phyloP scores from a whole-genome alignment of 2,797 vertebrate species.

The Aphelocoma californica region DNA sequence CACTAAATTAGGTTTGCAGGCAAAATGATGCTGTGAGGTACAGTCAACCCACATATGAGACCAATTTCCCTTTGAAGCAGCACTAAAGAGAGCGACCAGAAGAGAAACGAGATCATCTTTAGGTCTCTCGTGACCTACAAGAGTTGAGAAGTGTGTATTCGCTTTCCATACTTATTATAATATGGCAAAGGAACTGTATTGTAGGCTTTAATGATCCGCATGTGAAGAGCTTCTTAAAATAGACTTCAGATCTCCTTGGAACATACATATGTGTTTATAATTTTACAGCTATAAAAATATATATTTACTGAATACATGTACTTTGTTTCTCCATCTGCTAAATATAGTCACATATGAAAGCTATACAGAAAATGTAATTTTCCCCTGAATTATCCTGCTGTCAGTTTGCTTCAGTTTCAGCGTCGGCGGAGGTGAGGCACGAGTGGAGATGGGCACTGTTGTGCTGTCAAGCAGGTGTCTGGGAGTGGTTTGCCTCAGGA shows the following conservation, averaged over 20 bases:
- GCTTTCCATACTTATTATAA: constrained; percentile 38
- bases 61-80: constrained; percentile 57
- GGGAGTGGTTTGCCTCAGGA: constrained; percentile 46
- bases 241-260: constrained; percentile 33
- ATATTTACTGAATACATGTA: constrained; percentile 54
- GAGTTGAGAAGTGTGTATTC: constrained; percentile 20
- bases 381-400: constrained; percentile 29
- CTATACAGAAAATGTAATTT: constrained; percentile 50
- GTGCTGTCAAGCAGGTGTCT: constrained; percentile 20
- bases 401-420: constrained; percentile 46
- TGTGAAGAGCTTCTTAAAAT: constrained; percentile 48
- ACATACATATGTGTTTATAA: constrained; percentile 53
- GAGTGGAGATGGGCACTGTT: constrained; percentile 7
- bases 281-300: constrained; percentile 54
- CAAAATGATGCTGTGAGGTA: constrained; percentile 27
- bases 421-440: background rate
- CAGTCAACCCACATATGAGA: constrained; percentile 57
- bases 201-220: constrained; percentile 30
- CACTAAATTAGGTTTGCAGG: constrained; percentile 57
- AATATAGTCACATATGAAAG: constrained; percentile 56
- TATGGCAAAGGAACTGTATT: constrained; percentile 5
- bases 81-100: constrained; percentile 33
- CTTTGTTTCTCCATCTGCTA: constrained; percentile 58
- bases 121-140: constrained; percentile 26
- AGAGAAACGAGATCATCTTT: constrained; percentile 55